Conservation (phyloP, 2,888 invertebrate species). For the Crematogaster levior region DNA sequence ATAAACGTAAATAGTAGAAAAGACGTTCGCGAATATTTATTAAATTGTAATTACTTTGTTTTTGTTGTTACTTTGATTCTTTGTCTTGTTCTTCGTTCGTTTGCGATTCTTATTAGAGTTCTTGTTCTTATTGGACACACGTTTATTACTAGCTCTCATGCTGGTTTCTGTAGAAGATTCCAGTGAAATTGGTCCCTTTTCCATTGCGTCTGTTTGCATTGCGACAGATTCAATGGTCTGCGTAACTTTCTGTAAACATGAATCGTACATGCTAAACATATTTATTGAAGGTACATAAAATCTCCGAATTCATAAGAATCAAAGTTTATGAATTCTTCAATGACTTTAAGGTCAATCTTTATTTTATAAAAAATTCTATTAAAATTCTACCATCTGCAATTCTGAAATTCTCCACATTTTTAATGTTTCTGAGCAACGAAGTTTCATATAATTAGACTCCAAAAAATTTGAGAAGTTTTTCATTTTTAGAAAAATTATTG, state of each 20-base stretch:
- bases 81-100: slow-evolving; percentile 70
- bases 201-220: slow-evolving; percentile 24
- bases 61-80: slow-evolving; percentile 83
- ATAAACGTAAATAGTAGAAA: no score
- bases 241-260: slow-evolving; percentile 47
- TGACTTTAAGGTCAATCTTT: background rate
- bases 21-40: background rate
- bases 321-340: no score
- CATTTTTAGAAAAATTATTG: background rate
- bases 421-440: background rate
- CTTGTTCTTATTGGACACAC: slow-evolving; percentile 80
- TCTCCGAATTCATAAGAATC: no score
- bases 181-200: slow-evolving; percentile 51
- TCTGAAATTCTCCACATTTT: background rate
- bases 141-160: slow-evolving; percentile 49
- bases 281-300: background rate
- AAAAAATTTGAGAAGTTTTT: background rate
- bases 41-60: slow-evolving; percentile 78
- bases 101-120: slow-evolving; percentile 85
- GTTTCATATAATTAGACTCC: background rate
- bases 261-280: background rate
- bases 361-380: background rate
- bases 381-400: background rate
- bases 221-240: slow-evolving; percentile 51
- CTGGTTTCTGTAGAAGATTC: slow-evolving; percentile 37